Conservation (phyloP, 2,888 invertebrate species). For the Drosophila aldrichi region DNA sequence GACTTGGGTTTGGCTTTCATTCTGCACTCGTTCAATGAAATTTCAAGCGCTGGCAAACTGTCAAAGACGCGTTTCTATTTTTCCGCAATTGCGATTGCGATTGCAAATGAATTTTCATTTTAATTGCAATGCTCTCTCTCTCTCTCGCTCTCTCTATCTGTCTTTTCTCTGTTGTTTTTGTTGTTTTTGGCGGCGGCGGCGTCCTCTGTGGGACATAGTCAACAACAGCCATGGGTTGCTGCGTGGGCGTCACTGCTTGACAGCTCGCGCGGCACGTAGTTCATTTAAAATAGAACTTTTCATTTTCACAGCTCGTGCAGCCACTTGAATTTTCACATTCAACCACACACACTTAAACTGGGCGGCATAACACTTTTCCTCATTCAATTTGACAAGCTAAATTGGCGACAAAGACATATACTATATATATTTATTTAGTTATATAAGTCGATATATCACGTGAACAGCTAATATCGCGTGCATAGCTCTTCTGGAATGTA, state of each 20-base stretch:
- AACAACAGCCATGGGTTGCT: slow-evolving; percentile 12
- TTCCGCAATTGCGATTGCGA: slow-evolving; percentile 54
- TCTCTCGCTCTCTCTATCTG: neutral
- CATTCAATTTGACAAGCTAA: slow-evolving; percentile 3
- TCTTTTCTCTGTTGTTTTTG: neutral
- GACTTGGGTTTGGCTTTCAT: slow-evolving; percentile 21
- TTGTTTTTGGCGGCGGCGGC: slow-evolving; percentile 1
- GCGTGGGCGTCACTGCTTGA: slow-evolving; percentile 51
- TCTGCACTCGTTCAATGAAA: slow-evolving; percentile 20
- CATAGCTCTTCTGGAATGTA: neutral
- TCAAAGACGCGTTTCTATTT: slow-evolving; percentile 63
- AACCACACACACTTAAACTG: slow-evolving; percentile 27
- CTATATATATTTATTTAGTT: neutral
- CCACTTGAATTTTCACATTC: slow-evolving; percentile 42
- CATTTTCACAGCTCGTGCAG: slow-evolving; percentile 44
- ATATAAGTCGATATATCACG: neutral
- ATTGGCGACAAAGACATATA: neutral
- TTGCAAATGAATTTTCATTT: slow-evolving; percentile 43
- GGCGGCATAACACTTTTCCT: neutral
- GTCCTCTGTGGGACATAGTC: slow-evolving; percentile 13
- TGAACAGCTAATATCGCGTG: neutral
- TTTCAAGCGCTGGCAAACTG: slow-evolving; percentile 55
- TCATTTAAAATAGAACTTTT: slow-evolving; percentile 55
- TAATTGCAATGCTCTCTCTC: slow-evolving; percentile 39
- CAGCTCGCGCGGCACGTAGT: slow-evolving; percentile 50